Percentiles rank a stretch among this genome's conserved stretches.
phyloP scores from a whole-genome alignment of 2,113 vertebrate genomes.

The Microcebus griseorufus region DNA sequence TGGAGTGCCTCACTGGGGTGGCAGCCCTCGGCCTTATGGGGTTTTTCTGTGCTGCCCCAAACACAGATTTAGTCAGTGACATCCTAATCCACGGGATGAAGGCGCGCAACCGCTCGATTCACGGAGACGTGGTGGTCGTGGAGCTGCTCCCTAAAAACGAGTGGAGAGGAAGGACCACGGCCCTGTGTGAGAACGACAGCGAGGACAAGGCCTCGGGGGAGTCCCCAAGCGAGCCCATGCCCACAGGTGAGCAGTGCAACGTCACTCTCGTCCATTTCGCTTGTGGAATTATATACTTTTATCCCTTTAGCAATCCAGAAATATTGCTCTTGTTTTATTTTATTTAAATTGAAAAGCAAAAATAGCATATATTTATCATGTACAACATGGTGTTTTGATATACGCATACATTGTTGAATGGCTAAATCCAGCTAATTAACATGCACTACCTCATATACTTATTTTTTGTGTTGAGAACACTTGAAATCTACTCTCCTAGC shows the following conservation, averaged over 20 bases:
- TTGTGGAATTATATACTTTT: no score
- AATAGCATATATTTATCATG: neutral
- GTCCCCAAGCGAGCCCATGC: slow-evolving; percentile 88
- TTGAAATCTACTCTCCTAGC: neutral
- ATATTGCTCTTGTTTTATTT: neutral
- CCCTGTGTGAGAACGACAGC: slow-evolving; percentile 88
- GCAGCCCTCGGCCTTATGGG: neutral
- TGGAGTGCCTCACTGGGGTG: neutral
- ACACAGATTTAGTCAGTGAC: slow-evolving; percentile 88
- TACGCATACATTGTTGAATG: neutral
- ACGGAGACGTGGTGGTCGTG: slow-evolving; percentile 92
- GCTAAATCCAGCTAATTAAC: neutral
- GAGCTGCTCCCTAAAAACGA: slow-evolving; percentile 91
- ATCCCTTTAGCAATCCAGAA: neutral
- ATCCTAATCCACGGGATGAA: slow-evolving; percentile 91
- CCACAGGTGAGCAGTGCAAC: slow-evolving; percentile 88
- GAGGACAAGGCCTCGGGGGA: slow-evolving; percentile 89
- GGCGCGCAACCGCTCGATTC: slow-evolving; percentile 93
- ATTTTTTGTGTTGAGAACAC: neutral
- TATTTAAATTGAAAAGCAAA: no score
- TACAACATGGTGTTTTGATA: neutral
- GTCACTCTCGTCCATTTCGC: neutral
- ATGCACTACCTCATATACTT: neutral
- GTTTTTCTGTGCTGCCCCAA: neutral
- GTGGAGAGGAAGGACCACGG: slow-evolving; percentile 91